Percentiles rank a stretch among this genome's conserved stretches.
Conservation (phyloP, 2,113 vertebrate genomes). For the Axis porcinus region DNA sequence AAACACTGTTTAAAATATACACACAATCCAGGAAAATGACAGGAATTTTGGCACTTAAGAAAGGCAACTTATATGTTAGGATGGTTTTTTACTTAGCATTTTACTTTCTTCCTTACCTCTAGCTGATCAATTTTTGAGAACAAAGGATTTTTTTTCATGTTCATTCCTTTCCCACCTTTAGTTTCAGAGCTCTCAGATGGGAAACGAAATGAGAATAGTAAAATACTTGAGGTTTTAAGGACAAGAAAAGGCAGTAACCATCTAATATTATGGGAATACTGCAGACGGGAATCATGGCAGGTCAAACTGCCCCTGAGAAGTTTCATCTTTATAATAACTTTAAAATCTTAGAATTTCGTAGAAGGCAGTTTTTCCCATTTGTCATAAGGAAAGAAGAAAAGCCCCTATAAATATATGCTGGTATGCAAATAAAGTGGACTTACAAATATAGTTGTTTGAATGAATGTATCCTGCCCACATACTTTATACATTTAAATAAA, state of each 20-base stretch:
- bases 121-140: neutral
- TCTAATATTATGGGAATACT: neutral
- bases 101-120: neutral
- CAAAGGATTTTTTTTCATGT: neutral
- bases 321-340: neutral
- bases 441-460: neutral
- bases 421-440: neutral
- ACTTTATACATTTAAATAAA: neutral
- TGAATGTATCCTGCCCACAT: neutral
- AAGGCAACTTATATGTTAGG: neutral
- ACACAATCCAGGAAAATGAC: neutral
- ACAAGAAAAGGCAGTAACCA: neutral
- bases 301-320: neutral
- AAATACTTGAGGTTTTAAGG: neutral
- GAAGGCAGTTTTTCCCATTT: neutral
- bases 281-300: neutral
- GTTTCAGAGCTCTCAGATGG: neutral
- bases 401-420: neutral
- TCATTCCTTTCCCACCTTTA: neutral
- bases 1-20: neutral
- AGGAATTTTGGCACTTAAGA: neutral
- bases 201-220: conserved; percentile 1
- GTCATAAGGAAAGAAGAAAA: neutral
- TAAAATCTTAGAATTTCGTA: neutral
- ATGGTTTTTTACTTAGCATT: neutral